Base-by-base conservation (phyloP, 1,140 invertebrate genomes). In the Lineus longissimus region DNA sequence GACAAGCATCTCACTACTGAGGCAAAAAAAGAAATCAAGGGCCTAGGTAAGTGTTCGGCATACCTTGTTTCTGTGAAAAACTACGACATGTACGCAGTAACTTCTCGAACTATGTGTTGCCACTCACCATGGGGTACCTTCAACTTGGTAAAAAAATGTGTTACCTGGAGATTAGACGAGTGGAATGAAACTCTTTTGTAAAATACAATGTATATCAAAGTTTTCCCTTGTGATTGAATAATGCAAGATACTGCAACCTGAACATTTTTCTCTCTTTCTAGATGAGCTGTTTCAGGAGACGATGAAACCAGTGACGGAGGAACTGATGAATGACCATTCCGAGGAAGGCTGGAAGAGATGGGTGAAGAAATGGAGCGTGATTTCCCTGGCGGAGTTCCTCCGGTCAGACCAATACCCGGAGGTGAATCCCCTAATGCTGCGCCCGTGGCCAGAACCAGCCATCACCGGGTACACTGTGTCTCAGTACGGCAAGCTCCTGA, bases 401-500 rank as follows among this genome's bases (percentile, higher is more conserved):
- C 36, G 63, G 31, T 55, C 55, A 17, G 51, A 43, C 9, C 59
- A 19, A 15, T 36, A 31, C 2, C 62, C 60, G 41, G 22, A 62
- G 7, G 2, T 9, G 31, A 30, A 56, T 47, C 15, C 13, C 6
- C 13, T n/a, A 22, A 25, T 23, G 1, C 29, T 67, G 2, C 25
- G 61, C 2, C 65, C 69, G 9, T 70, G 69, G 69, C 63, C 69
- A 22, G 63, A 63, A 30, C 31, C 15, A 2, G 69, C 69, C 29
- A 68, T 70, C 1, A 29, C 55, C 40, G 69, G 55, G n/a, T 65
- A 31, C 47, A 67, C 54, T 57, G 69, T 70, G 55, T 23, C 25
- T 23, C 13, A 64, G n/a, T 70, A 70, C 19, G 31, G 27, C 6
- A 61, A 59, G 4, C 25, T 30, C n/a, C 25, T 64, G 51, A 30